Evolutionary conservation across 2,797 vertebrate genomes (phyloP), one percentile per base, ranked within the genome.

Genomic region (Pipistrellus pipistrellus): DNA sequence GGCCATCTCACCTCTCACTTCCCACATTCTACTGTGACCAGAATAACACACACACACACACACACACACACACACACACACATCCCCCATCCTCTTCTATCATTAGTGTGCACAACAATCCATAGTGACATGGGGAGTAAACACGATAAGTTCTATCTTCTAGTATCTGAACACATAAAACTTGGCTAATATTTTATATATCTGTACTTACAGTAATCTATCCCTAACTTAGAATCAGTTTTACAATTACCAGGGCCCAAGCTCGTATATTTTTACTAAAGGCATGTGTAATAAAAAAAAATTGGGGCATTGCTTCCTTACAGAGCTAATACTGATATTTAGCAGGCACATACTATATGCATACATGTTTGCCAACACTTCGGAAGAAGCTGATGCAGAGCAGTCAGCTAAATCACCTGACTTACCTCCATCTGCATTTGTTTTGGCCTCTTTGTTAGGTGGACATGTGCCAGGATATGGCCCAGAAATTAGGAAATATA

Each of bases 381-480:
- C n/a, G 66, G 81, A 89, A 93, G 75, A 94, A 46, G 81, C 35
- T 69, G 81, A 71, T 59, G 83, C 95, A 87, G 87, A 66, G 82
- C 80, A 72, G 25, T 53, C 30, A 51, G 27, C 93, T 96, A 93
- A 95, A 90, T 44, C 75, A 9, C 20, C 35, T 73, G n/a, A 62
- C 10, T 69, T 86, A 73, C 72, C 64, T 95, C 72, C 53, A 94
- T 1, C 46, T 53, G 72, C 35, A 57, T 96, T 96, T 97, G 97
- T 96, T 73, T 57, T 97, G 95, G 97, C 48, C 0, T 93, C 1
- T 51, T 72, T 83, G n/a, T 97, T 95, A 97, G 69, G 44, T 97
- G 71, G 59, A 96, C 30, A 90, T 85, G 64, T 83, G 46, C 91
- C 95, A 97, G 68, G 64, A 94, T 85, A 76, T 69, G 71, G 94